phyloP scores from a whole-genome alignment of 2,113 vertebrate species.

The Scatophagus argus region DNA sequence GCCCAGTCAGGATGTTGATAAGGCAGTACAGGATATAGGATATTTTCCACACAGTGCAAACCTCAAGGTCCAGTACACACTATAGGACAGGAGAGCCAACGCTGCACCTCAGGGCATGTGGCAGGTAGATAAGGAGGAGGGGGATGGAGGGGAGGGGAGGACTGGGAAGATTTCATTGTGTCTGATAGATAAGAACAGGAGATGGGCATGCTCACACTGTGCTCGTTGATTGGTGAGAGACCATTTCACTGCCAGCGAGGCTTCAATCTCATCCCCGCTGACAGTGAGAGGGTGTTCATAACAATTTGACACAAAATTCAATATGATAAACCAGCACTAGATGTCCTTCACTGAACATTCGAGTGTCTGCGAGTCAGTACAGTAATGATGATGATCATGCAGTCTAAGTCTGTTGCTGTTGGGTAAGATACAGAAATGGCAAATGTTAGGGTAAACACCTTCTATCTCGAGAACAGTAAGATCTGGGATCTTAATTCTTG shows the following conservation, averaged over 20 bases:
- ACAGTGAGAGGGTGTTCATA: slow-evolving; percentile 76
- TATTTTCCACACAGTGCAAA: slow-evolving; percentile 26
- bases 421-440: slow-evolving; percentile 36
- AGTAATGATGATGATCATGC: slow-evolving; percentile 64
- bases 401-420: slow-evolving; percentile 51
- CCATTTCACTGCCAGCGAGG: slow-evolving; percentile 71
- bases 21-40: background rate
- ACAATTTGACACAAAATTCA: slow-evolving; percentile 53
- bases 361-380: slow-evolving; percentile 27
- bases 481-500: slow-evolving; percentile 44
- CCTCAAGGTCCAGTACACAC: slow-evolving; percentile 12
- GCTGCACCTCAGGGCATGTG: background rate
- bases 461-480: slow-evolving; percentile 33
- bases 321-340: slow-evolving; percentile 31
- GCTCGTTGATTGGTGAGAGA: slow-evolving; percentile 75
- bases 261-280: slow-evolving; percentile 11
- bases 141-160: background rate
- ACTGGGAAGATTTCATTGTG: slow-evolving; percentile 22
- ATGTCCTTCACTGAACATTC: slow-evolving; percentile 24
- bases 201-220: slow-evolving; percentile 84
- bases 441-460: slow-evolving; percentile 29
- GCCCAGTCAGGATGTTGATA: background rate
- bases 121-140: slow-evolving; percentile 17
- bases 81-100: background rate
- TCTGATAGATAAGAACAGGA: slow-evolving; percentile 67